A percentile compares a stretch with the other conserved stretches of the same genome.
Evolutionary conservation across 2,888 invertebrate species (phyloP).

Genomic region (Trissonchulus sp.): DNA sequence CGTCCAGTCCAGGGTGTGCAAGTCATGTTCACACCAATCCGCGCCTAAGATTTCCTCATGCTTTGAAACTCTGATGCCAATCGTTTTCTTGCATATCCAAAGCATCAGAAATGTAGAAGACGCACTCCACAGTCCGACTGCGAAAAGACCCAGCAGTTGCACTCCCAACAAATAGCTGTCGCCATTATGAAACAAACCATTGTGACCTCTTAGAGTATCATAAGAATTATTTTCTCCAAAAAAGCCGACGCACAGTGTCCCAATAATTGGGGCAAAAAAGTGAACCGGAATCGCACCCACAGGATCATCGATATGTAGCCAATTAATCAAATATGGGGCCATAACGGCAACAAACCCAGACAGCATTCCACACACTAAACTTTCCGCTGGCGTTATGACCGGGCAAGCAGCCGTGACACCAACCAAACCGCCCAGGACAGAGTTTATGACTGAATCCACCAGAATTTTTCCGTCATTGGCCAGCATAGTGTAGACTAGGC

Average conservation of each 20-base stretch:
- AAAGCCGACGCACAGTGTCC: constrained; percentile 4
- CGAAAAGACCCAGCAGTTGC: neutral
- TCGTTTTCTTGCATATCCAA: neutral
- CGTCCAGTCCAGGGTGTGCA: neutral
- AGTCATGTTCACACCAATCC: constrained; percentile 17
- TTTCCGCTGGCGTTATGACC: constrained; percentile 66
- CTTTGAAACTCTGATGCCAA: constrained; percentile 6
- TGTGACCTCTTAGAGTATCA: neutral
- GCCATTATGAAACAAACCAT: constrained; percentile 18
- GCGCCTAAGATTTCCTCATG: constrained; percentile 13
- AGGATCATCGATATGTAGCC: constrained; percentile 74
- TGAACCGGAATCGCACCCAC: constrained; percentile 88
- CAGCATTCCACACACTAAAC: constrained; percentile 48
- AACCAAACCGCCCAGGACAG: constrained; percentile 77
- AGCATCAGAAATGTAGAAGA: neutral
- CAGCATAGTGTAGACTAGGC: constrained; percentile 48
- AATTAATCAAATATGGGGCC: constrained; percentile 62
- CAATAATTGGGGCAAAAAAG: constrained; percentile 30
- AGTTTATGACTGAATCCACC: constrained; percentile 78
- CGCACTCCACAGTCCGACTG: neutral
- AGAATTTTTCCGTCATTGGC: constrained; percentile 62
- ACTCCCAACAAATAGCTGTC: constrained; percentile 13
- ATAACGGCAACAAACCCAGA: neutral
- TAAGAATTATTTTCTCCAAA: constrained; percentile 13
- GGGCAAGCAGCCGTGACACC: constrained; percentile 66